These are phyloP conservation scores for western clawed frog (Xenopus tropicalis) DNA, from an alignment of 2,113 vertebrate species.

Conservation along the genomic window DNA sequence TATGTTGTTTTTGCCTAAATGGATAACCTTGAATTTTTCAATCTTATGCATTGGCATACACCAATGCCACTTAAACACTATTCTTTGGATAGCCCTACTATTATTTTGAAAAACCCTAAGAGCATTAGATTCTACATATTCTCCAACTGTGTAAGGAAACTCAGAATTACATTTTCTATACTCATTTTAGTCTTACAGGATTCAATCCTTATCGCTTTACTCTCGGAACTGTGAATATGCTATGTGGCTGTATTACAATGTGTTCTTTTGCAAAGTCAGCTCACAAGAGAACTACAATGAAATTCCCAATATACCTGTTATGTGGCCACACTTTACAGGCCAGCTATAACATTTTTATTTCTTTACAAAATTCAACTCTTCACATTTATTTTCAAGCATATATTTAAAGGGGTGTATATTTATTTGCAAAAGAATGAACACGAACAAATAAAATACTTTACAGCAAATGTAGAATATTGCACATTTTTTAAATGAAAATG, in stretches of 20 bases:
- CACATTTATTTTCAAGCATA: constrained; percentile 13
- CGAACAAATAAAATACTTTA: constrained; percentile 17
- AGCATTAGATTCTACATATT: background rate
- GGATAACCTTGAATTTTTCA: no score
- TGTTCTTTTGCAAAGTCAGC: background rate
- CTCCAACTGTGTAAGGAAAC: background rate
- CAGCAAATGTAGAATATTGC: background rate
- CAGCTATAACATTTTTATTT: constrained; percentile 16
- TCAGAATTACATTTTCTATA: background rate
- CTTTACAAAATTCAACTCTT: constrained; percentile 5
- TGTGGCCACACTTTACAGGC: constrained; percentile 14
- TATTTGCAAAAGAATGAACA: background rate
- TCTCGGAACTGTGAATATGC: background rate
- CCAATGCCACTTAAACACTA: no score
- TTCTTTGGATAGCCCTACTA: no score
- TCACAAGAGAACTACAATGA: background rate
- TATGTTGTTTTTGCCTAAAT: no score
- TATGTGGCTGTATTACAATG: background rate
- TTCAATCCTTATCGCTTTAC: background rate
- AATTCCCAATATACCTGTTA: background rate
- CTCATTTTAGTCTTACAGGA: background rate
- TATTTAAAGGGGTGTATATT: constrained; percentile 12
- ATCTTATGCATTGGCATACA: no score
- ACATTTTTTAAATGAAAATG: constrained; percentile 25
- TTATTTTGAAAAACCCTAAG: no score